Conservation (phyloP, 2,888 invertebrate genomes). For the Aphodius sticticus region DNA sequence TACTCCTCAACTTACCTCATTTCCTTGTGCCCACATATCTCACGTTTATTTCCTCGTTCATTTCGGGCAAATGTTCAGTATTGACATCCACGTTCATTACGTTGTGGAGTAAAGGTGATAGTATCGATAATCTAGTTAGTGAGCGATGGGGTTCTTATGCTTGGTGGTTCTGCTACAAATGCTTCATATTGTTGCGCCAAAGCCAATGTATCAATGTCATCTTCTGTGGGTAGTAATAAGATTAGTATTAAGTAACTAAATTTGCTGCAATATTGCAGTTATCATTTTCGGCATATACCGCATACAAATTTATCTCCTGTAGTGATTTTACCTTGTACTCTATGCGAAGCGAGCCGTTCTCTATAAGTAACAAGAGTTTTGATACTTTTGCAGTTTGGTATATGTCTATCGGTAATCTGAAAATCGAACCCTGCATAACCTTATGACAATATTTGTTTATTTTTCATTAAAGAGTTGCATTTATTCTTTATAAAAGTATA, state of each 20-base stretch:
- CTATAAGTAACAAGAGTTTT: conserved; percentile 43
- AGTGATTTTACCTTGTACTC: conserved; percentile 40
- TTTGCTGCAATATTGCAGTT: conserved; percentile 7
- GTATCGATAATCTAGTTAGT: not conserved
- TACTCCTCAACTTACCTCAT: no score
- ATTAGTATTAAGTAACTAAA: not conserved
- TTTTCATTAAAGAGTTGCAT: not conserved
- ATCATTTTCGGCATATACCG: conserved; percentile 34
- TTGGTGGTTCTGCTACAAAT: not conserved
- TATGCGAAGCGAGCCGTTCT: conserved; percentile 40
- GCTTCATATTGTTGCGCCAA: not conserved
- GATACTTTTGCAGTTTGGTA: conserved; percentile 46
- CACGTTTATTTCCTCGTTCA: no score
- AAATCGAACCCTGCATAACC: no score
- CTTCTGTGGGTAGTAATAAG: not conserved
- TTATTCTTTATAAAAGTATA: not conserved
- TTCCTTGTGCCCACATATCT: no score
- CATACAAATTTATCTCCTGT: conserved; percentile 35
- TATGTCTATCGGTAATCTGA: conserved; percentile 44
- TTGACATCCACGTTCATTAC: no score
- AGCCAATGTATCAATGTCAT: conserved; percentile 9
- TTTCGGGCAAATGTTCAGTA: no score
- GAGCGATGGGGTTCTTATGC: not conserved
- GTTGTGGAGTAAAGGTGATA: no score
- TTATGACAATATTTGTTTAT: no score